Evolutionary conservation across 2,888 invertebrate species (phyloP).

Genomic region (Zonitis immaculata): DNA sequence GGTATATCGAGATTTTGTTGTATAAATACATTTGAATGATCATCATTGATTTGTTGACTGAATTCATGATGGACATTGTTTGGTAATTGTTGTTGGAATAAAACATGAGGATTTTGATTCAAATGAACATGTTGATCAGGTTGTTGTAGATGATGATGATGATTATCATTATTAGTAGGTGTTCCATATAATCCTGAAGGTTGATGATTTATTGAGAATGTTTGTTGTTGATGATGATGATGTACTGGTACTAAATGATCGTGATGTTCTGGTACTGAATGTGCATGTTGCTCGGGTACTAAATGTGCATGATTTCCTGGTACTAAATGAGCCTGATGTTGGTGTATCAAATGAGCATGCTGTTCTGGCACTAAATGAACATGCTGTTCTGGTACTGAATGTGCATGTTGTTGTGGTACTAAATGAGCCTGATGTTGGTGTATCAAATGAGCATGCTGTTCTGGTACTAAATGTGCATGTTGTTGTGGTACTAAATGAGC

Average conservation of each 20-base stretch:
- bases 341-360: background rate
- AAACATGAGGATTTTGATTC: slow-evolving; percentile 15
- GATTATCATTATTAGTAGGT: no score
- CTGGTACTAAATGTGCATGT: slow-evolving; percentile 14
- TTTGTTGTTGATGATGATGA: background rate
- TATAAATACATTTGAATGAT: slow-evolving; percentile 1
- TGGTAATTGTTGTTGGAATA: slow-evolving; percentile 25
- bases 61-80: slow-evolving; percentile 18
- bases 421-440: background rate
- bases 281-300: slow-evolving; percentile 5
- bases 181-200: background rate
- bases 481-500: background rate
- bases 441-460: slow-evolving; percentile 1
- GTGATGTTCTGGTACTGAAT: slow-evolving; percentile 5
- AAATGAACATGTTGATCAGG: no score
- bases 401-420: background rate
- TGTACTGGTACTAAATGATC: background rate
- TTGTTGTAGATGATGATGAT: no score
- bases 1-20: slow-evolving; percentile 4
- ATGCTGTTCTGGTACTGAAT: no score
- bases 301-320: background rate
- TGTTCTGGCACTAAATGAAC: background rate
- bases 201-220: no score
- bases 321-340: no score
- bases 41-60: slow-evolving; percentile 8